Evolutionary conservation across 2,797 vertebrate species (phyloP).

Genomic region (Buceros bicornis): DNA sequence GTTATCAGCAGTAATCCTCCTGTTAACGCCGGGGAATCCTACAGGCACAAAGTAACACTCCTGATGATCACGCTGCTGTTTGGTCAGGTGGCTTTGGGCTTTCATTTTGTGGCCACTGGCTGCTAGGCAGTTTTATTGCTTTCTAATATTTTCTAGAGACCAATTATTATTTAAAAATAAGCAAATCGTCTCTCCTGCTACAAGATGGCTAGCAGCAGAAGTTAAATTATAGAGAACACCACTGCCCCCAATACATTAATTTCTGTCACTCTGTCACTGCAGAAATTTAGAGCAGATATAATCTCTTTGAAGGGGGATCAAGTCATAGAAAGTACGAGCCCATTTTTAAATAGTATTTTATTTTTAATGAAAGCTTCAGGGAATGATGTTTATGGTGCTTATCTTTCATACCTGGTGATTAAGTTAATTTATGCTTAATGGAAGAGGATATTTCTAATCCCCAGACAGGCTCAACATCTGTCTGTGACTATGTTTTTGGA

Average conservation of each 20-base stretch:
- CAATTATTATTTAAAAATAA: constrained; percentile 74
- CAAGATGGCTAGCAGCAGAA: constrained; percentile 60
- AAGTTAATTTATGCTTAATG: constrained; percentile 85
- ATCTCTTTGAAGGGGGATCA: constrained; percentile 77
- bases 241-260: constrained; percentile 71
- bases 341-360: constrained; percentile 83
- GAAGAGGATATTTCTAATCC: constrained; percentile 83
- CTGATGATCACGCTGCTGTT: not conserved
- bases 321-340: constrained; percentile 74
- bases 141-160: constrained; percentile 21
- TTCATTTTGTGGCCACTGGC: not conserved
- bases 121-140: constrained; percentile 35
- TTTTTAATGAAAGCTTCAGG: constrained; percentile 83
- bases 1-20: constrained; percentile 49
- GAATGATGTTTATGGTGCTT: constrained; percentile 79
- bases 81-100: not conserved
- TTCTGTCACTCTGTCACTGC: constrained; percentile 75
- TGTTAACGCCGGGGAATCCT: constrained; percentile 27
- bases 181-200: constrained; percentile 39
- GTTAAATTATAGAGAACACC: constrained; percentile 73
- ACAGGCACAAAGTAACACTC: not conserved
- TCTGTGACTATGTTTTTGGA: constrained; percentile 73
- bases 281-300: constrained; percentile 75
- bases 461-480: constrained; percentile 79
- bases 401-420: constrained; percentile 85